These are phyloP conservation scores for Urocolius indicus DNA, from an alignment of 2,113 vertebrate genomes.

Conservation along the genomic window DNA sequence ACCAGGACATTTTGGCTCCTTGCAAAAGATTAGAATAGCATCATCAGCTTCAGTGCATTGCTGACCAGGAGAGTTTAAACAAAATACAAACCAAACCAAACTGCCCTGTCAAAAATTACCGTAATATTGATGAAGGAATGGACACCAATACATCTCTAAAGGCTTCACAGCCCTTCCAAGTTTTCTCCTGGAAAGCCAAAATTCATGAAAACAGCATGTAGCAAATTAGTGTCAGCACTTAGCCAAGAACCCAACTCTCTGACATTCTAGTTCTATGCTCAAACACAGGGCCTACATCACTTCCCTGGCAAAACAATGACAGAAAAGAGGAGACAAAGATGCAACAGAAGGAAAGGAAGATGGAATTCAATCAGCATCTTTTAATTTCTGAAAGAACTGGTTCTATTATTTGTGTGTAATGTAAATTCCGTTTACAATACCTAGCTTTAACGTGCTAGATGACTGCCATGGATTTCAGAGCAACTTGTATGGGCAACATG, in stretches of 20 bases:
- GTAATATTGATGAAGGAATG: background rate
- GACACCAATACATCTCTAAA: background rate
- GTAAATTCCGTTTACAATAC: background rate
- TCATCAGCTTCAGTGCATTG: background rate
- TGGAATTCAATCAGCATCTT: background rate
- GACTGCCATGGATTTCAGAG: background rate
- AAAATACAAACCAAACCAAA: background rate
- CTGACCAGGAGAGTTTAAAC: background rate
- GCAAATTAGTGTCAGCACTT: background rate
- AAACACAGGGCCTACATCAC: background rate
- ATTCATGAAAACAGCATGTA: background rate
- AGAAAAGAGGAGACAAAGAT: background rate
- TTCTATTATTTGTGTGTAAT: background rate
- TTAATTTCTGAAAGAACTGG: background rate
- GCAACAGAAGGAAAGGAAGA: background rate
- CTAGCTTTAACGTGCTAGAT: background rate
- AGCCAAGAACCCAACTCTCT: background rate
- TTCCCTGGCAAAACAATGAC: background rate
- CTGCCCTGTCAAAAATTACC: background rate
- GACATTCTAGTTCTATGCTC: background rate
- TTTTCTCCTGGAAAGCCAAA: background rate
- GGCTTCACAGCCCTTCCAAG: background rate
- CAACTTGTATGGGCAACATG: background rate
- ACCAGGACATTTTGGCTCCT: background rate
- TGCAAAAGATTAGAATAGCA: background rate